Base-by-base conservation (phyloP, 2,888 invertebrate genomes). In the Coleophora flavipennella region DNA sequence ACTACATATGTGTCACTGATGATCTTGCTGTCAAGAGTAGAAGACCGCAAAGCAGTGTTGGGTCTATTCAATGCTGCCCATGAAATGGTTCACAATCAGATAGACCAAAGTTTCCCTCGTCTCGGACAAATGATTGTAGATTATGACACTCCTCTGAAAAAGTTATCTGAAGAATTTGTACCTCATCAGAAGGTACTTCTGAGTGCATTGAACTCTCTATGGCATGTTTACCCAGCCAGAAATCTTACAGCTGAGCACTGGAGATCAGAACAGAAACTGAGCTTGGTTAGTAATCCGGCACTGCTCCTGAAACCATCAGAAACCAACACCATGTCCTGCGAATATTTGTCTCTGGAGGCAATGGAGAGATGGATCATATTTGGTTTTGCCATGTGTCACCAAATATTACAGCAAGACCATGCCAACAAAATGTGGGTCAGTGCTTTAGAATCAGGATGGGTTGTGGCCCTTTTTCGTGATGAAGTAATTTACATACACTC, bases 331-430 rank as follows among this genome's bases (percentile, higher is more conserved):
- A 96, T 98, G 89, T 97, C 98, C 2, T 99, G 98, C 74, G 99
- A 99, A 85, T 99, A 95, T 73, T 80, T 99, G 36, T 97, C 99
- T 1, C 77, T 99, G 43, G 99, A 99, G 64, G 89, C 90, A 31
- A 92, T 99, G 87, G 99, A 99, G 66, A 90, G 96, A 59, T 99
- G 98, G 97, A 93, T 99, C 20, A 94, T 99, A 53, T 94, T 99
- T 73, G 97, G 98, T 0, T 91, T 97, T 60, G 89, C 97, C 48
- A 81, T 99, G 31, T 95, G 96, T 63, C 96, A 97, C 71, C 93
- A 92, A 61, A 91, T 92, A 73, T 81, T 99, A 31, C 92, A 92
- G 50, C 93, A 94, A 58, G 92, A 92, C 31, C 91, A 92, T 53
- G 92, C 92, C 3, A 93, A 93, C 60, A 92, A 92, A 68, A 90